Evolutionary conservation across 2,113 vertebrate species (phyloP), one percentile per base, ranked within the genome.

Genomic region (Cranoglanis bouderius): DNA sequence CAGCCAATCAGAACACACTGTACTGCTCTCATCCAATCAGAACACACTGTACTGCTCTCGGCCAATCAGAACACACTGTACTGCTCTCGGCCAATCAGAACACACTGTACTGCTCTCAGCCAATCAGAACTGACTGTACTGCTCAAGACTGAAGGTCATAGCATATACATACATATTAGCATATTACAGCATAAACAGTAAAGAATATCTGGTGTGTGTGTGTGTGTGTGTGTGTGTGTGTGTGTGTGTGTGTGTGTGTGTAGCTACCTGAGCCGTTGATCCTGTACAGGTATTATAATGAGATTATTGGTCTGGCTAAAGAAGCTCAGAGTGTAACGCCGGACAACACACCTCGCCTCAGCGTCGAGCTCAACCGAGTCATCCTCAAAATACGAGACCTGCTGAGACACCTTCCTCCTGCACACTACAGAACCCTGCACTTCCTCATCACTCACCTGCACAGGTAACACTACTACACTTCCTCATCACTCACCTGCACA

Each of bases 221-320:
- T 70, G 90, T 21, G 51, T 92, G 65, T 92, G 16, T 78, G 29
- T 55, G 32, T 82, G n/a, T 35, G 26, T 51, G 35, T 61, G 85
- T 86, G 32, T 78, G 24, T 90, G 55, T 86, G 90, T 24, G 51
- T 92, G 75, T 92, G 84, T 94, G 63, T 51, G 75, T 92, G 49
- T 92, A 99, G 98, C 95, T 99, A 43, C 98, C 98, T 0, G 98
- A 99, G 92, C 98, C 98, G 1, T 91, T 99, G 95, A 97, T 99
- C 93, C 94, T 96, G 86, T 98, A 97, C 94, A 97, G 97, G 32
- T 95, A 97, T 92, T 99, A 99, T 95, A 98, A 98, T 49, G 97
- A 99, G 90, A 94, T 99, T 90, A 98, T 98, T 86, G 98, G 98
- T 89, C 94, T 99, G 93, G 96, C 97, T 89, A 98, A 98, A 94